Evolutionary conservation across 2,888 invertebrate species (phyloP).

Genomic region (Diabrotica balteata): DNA sequence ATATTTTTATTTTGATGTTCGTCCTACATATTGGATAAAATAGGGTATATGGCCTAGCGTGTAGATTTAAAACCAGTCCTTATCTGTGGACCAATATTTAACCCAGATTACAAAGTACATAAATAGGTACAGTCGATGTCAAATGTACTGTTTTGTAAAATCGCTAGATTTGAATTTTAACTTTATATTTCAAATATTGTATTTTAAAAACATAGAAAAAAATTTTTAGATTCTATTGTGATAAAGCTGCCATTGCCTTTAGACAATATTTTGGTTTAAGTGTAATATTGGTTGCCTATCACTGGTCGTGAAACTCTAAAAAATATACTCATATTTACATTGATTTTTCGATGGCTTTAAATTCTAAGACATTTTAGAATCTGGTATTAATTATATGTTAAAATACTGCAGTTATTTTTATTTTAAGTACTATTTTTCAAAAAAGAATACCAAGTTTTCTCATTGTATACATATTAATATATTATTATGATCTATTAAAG

Average conservation of each 20-base stretch:
- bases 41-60: constrained; percentile 22
- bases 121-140: constrained; percentile 4
- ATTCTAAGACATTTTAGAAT: too few relatives aligned
- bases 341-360: too few relatives aligned
- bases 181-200: background rate
- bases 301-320: too few relatives aligned
- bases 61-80: constrained; percentile 34
- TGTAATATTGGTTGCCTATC: too few relatives aligned
- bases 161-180: background rate
- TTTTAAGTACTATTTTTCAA: too few relatives aligned
- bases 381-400: too few relatives aligned
- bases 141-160: constrained; percentile 19
- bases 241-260: background rate
- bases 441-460: too few relatives aligned
- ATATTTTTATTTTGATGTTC: background rate
- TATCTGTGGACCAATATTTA: constrained; percentile 40
- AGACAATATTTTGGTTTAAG: background rate
- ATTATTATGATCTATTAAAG: too few relatives aligned
- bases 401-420: too few relatives aligned
- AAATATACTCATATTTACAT: too few relatives aligned
- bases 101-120: constrained; percentile 11
- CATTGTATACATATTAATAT: too few relatives aligned
- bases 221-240: too few relatives aligned
- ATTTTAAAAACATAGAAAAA: background rate
- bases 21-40: constrained; percentile 4